A percentile compares a stretch with the other conserved stretches of the same genome.
phyloP scores from a whole-genome alignment of 1,140 invertebrate species.

The Eriocheir sinensis region DNA sequence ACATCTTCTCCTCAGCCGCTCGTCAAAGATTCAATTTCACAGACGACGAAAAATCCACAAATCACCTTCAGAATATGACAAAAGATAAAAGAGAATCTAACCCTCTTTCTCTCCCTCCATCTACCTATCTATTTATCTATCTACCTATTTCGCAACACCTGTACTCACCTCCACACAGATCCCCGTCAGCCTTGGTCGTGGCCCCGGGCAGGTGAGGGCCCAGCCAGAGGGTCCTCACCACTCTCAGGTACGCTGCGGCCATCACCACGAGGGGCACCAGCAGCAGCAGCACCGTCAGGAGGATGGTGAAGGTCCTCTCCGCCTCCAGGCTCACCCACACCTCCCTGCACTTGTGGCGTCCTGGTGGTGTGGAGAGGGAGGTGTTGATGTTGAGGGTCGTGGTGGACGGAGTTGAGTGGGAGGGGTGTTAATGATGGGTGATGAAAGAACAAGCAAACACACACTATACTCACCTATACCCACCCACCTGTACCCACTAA shows the following conservation, averaged over 20 bases:
- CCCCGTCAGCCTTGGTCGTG: neutral
- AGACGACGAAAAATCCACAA: no score
- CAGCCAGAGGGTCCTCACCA: slow-evolving; percentile 83
- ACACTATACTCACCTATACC: neutral
- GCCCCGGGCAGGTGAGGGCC: slow-evolving; percentile 79
- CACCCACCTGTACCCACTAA: neutral
- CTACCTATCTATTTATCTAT: no score
- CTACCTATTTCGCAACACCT: no score
- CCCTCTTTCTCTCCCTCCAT: neutral
- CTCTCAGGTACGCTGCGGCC: slow-evolving; percentile 88
- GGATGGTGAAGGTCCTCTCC: slow-evolving; percentile 89
- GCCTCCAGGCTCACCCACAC: slow-evolving; percentile 86
- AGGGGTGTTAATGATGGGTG: neutral
- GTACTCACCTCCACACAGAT: neutral
- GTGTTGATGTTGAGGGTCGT: neutral
- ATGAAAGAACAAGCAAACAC: neutral
- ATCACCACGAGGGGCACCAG: slow-evolving; percentile 89
- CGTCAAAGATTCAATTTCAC: no score
- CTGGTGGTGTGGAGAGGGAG: slow-evolving; percentile 79
- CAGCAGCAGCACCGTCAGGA: slow-evolving; percentile 88
- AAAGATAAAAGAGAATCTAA: no score
- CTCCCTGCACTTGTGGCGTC: slow-evolving; percentile 87
- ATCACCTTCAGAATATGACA: neutral
- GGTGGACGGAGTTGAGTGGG: neutral
- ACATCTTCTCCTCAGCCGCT: no score